Conservation (phyloP, 1,140 invertebrate species). For the Pachypeltis micranthus region DNA sequence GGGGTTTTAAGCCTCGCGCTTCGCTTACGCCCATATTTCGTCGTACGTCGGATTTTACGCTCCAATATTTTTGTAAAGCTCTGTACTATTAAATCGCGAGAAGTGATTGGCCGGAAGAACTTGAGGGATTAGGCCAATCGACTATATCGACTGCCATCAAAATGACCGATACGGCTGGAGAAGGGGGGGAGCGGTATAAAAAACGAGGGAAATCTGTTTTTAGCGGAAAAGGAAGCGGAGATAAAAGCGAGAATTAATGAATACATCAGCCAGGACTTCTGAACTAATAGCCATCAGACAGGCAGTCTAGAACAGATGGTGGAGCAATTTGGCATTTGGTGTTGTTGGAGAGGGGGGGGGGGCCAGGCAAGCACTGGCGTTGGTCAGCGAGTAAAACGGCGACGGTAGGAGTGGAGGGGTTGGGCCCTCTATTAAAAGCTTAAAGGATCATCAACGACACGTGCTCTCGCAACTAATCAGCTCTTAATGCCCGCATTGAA, state of each 20-base stretch:
- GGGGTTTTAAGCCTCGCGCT: too few species aligned
- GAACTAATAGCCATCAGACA: neutral
- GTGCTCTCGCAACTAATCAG: slow-evolving; percentile 5
- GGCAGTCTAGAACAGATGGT: neutral
- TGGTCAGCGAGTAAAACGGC: neutral
- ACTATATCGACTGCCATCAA: too few species aligned
- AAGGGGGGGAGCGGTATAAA: neutral
- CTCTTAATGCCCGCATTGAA: neutral
- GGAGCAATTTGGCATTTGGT: neutral
- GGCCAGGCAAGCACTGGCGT: too few species aligned
- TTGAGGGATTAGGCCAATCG: too few species aligned
- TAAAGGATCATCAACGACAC: slow-evolving; percentile 9
- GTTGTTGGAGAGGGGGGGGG: too few species aligned
- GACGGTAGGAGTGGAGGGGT: neutral
- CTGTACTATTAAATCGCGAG: too few species aligned
- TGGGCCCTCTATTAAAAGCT: slow-evolving; percentile 6
- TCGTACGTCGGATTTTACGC: too few species aligned
- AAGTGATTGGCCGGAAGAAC: too few species aligned
- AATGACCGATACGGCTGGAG: too few species aligned
- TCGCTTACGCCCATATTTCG: too few species aligned
- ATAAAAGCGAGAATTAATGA: slow-evolving; percentile 10
- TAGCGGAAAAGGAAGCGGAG: neutral
- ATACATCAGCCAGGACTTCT: neutral
- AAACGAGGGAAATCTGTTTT: neutral
- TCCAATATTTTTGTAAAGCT: too few species aligned